These are phyloP conservation scores for Lasioglossum morio DNA, from an alignment of 2,888 invertebrate species.

Conservation along the genomic window DNA sequence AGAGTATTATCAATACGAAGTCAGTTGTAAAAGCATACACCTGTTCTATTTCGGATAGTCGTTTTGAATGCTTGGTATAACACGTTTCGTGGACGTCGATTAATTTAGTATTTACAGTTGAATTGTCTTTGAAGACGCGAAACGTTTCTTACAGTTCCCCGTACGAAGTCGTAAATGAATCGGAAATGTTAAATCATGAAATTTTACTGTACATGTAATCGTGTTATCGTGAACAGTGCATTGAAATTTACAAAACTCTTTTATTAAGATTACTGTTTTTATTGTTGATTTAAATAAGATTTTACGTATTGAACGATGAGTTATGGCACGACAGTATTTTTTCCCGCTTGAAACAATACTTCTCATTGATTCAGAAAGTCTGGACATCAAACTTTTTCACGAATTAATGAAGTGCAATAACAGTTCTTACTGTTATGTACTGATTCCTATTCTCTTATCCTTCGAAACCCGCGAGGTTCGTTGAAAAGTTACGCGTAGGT, in stretches of 20 bases:
- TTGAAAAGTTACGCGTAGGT: neutral
- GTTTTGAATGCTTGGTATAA: neutral
- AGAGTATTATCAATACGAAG: neutral
- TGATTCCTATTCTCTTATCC: neutral
- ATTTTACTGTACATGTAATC: neutral
- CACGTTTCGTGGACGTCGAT: neutral
- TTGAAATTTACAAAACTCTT: neutral
- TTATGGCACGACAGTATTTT: neutral
- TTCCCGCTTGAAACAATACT: neutral
- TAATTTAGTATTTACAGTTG: neutral
- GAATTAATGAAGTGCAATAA: neutral
- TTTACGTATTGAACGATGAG: neutral
- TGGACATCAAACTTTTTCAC: neutral
- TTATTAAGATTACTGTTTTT: neutral
- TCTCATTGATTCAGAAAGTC: neutral
- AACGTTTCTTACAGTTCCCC: neutral
- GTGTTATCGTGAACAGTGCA: neutral
- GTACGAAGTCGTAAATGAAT: neutral
- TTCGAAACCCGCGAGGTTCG: neutral
- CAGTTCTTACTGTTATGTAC: neutral
- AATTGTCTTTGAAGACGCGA: neutral
- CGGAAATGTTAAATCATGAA: neutral
- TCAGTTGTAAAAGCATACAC: neutral
- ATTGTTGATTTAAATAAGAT: neutral
- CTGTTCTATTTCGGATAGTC: neutral